Evolutionary conservation across 2,113 vertebrate genomes (phyloP), one percentile per base, ranked within the genome.

Genomic region (Dipodomys ordii): DNA sequence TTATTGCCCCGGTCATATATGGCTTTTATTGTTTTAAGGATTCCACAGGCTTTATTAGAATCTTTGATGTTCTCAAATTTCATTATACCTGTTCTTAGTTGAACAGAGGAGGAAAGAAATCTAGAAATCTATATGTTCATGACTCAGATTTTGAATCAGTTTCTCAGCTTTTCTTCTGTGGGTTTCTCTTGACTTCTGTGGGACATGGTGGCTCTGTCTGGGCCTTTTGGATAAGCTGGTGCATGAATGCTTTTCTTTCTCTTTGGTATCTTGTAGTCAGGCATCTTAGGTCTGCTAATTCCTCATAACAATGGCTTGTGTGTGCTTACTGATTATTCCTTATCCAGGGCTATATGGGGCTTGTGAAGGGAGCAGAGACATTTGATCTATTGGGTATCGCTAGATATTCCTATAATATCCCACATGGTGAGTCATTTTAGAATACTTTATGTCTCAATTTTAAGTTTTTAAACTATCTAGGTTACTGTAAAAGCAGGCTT

Each of bases 401-500:
- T 67, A 18, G n/a, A 4, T 72, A 35, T 60, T n/a, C 19, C 30
- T 25, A 44, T 18, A 87, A 79, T 76, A 62, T 87, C 11, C n/a
- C 35, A 15, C 65, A n/a, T 28, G 44, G n/a, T 65, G 46, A 68
- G 27, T 86, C 60, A 74, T 44, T 88, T 91, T 39, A 46, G 68
- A 94, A 62, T 81, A 39, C 32, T 60, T 68, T 71, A 19, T 76
- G 78, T 46, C 57, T 85, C 19, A 73, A 4, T 60, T 77, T 71
- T 78, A 77, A 32, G 46, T 22, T 87, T 88, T 91, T 71, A 93
- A 94, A 57, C 44, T 82, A 74, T 44, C n/a, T n/a, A 11, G 18
- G 28, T 90, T 88, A 60, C 28, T 85, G 57, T 85, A 74, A 86
- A 84, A 88, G 65, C 49, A 93, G n/a, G 15, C 30, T 72, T 72